Conservation (phyloP, 2,113 vertebrate species). For the Pomatostomus ruficeps region DNA sequence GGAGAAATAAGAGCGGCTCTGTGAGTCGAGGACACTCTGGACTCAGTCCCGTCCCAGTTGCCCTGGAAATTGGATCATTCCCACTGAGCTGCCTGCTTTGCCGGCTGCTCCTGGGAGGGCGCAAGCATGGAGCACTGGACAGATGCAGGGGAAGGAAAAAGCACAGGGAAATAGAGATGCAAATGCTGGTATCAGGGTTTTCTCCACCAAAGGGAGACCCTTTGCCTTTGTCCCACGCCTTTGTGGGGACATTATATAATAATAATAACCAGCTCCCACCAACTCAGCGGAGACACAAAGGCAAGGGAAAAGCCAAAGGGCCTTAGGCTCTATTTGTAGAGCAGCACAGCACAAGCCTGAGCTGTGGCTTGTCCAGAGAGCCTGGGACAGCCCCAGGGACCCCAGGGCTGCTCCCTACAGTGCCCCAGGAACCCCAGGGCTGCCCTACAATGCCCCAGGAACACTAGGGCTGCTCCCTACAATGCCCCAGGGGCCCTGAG, state of each 20-base stretch:
- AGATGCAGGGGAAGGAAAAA: neutral
- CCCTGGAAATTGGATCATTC: conserved; percentile 30
- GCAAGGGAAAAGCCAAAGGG: neutral
- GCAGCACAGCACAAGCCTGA: neutral
- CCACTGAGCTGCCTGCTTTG: neutral
- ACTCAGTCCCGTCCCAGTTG: neutral
- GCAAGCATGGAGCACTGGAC: neutral
- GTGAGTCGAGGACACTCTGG: neutral
- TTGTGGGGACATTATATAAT: neutral
- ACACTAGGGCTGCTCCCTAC: neutral
- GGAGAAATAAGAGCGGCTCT: conserved; percentile 38
- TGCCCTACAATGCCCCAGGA: too few relatives aligned
- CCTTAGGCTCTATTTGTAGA: neutral
- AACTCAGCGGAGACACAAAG: neutral
- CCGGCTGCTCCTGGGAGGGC: neutral
- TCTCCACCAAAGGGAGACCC: neutral
- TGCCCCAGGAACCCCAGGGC: neutral
- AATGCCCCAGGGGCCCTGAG: neutral
- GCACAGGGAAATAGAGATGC: neutral
- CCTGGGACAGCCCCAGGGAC: neutral
- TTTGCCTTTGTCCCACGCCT: neutral
- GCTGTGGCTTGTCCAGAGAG: neutral
- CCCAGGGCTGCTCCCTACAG: neutral
- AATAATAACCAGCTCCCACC: neutral
- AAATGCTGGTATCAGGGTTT: neutral